Percentiles rank a stretch among this genome's conserved stretches.
phyloP scores from a whole-genome alignment of 2,797 vertebrate genomes.

The Enteromius afrohamiltoni region DNA sequence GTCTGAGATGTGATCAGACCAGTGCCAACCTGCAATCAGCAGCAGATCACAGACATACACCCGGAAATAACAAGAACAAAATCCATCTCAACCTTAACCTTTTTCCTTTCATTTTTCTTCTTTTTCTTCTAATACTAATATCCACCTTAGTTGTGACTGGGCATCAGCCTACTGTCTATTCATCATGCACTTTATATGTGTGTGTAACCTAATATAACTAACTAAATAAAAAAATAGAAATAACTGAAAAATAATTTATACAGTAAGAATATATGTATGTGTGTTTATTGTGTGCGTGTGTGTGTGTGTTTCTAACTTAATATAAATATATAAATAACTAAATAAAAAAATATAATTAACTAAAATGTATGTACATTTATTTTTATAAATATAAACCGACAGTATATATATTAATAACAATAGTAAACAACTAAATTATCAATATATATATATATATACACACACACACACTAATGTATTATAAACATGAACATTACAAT shows the following conservation, averaged over 20 bases:
- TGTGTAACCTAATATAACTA: too few species aligned
- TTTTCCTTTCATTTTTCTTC: neutral
- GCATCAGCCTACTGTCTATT: neutral
- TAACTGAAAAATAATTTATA: neutral
- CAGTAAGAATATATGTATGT: neutral
- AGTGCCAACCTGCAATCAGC: neutral
- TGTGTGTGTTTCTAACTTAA: too few species aligned
- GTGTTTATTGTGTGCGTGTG: too few species aligned
- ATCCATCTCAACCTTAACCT: neutral
- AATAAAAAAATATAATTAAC: too few species aligned
- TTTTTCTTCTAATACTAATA: neutral
- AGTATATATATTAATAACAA: neutral
- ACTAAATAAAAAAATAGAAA: neutral
- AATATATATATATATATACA: too few species aligned
- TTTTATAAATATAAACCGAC: neutral
- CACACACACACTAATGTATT: too few species aligned
- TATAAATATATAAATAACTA: too few species aligned
- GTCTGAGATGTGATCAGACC: constrained; percentile 13
- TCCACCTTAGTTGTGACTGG: neutral
- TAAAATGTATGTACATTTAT: too few species aligned
- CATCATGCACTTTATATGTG: neutral
- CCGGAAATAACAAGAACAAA: neutral
- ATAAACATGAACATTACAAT: neutral
- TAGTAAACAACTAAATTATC: neutral
- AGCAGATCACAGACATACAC: neutral